A percentile compares a stretch with the other conserved stretches of the same genome.
Conservation (phyloP, 2,113 vertebrate genomes). For the Amphiprion percula region DNA sequence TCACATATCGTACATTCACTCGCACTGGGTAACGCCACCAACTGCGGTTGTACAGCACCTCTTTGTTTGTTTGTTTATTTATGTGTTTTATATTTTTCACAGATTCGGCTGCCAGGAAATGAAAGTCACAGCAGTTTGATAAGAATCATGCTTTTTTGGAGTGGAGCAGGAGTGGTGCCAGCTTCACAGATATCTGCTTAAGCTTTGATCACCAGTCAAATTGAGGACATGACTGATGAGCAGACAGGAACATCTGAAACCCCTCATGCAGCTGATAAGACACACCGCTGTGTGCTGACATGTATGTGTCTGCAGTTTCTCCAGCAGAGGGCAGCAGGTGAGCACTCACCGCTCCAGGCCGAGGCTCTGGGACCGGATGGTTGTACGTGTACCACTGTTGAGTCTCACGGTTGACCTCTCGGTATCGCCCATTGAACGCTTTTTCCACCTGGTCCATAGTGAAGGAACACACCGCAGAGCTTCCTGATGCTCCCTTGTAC, state of each 20-base stretch:
- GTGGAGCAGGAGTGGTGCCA: background rate
- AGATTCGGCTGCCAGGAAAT: slow-evolving; percentile 49
- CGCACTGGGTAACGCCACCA: background rate
- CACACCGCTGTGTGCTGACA: background rate
- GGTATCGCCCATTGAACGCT: slow-evolving; percentile 91
- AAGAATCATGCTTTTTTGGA: slow-evolving; percentile 32
- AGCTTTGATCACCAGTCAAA: slow-evolving; percentile 31
- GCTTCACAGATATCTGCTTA: slow-evolving; percentile 24
- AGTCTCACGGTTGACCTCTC: slow-evolving; percentile 94
- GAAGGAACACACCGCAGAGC: slow-evolving; percentile 94
- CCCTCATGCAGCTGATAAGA: background rate
- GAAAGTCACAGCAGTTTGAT: slow-evolving; percentile 27
- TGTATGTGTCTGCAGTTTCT: slow-evolving; percentile 6
- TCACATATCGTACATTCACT: background rate
- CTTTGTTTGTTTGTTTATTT: background rate
- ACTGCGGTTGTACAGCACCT: background rate
- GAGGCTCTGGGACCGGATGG: slow-evolving; percentile 87
- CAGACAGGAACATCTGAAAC: slow-evolving; percentile 12
- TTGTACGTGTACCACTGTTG: slow-evolving; percentile 98
- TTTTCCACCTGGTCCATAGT: slow-evolving; percentile 90
- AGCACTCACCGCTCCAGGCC: slow-evolving; percentile 90
- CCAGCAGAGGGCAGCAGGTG: slow-evolving; percentile 64
- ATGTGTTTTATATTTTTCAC: background rate
- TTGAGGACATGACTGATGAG: slow-evolving; percentile 22
- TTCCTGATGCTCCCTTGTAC: slow-evolving; percentile 90